Conservation (phyloP, 2,888 invertebrate species). For the Troides aeacus region DNA sequence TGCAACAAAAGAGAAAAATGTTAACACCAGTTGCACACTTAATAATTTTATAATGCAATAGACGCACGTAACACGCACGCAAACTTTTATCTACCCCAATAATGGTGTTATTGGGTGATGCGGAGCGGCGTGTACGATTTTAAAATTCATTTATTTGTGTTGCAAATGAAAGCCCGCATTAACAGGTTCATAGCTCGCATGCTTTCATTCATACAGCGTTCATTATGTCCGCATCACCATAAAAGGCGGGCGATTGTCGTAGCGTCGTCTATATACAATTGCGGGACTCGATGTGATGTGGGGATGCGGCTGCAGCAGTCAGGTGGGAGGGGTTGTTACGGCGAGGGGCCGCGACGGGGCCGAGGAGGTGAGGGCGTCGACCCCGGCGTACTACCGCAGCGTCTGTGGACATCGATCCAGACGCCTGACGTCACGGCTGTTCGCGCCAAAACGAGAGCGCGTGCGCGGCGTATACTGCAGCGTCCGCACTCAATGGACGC, state of each 20-base stretch:
- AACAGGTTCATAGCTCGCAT: conserved; percentile 49
- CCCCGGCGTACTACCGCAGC: conserved; percentile 80
- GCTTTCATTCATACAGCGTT: conserved; percentile 64
- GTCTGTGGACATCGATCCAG: conserved; percentile 81
- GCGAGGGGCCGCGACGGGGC: conserved; percentile 34
- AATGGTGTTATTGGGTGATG: conserved; percentile 5
- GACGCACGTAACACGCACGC: not conserved
- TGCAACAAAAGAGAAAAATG: conserved; percentile 76
- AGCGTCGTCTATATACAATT: conserved; percentile 52
- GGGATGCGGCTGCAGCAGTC: conserved; percentile 76
- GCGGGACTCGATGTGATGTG: conserved; percentile 61
- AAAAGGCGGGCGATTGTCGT: conserved; percentile 66
- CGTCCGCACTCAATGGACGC: conserved; percentile 75
- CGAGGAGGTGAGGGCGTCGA: conserved; percentile 67
- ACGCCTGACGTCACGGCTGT: conserved; percentile 78
- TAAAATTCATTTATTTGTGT: conserved; percentile 28
- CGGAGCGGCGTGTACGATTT: conserved; percentile 11
- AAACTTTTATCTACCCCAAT: conserved; percentile 1
- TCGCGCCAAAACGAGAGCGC: conserved; percentile 80
- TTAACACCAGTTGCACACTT: conserved; percentile 35
- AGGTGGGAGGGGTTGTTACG: conserved; percentile 58
- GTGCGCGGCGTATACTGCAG: conserved; percentile 74
- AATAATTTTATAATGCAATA: not conserved
- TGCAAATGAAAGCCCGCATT: conserved; percentile 43
- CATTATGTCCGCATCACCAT: conserved; percentile 65